Evolutionary conservation across 2,797 vertebrate species (phyloP), one percentile per base, ranked within the genome.

Genomic region (Gorsachius magnificus): DNA sequence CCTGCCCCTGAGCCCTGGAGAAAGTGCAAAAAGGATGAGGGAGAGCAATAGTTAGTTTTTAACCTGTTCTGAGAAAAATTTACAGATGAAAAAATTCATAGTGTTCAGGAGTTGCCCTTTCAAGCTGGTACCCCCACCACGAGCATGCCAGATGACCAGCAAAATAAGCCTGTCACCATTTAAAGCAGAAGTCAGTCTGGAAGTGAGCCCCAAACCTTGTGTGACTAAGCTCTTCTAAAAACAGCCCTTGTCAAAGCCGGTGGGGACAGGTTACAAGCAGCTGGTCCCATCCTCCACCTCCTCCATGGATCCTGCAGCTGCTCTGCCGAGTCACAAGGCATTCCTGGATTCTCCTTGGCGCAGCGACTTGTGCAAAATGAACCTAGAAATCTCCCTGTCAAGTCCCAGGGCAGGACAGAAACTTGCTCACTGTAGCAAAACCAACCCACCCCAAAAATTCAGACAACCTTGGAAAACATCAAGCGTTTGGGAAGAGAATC

Each of bases 321-420:
- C 43, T 79, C 43, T 11, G 11, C 75, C 56, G 38, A 60, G 58
- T 66, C 71, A 61, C 0, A 0, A 78, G 66, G 46, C 38, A 25
- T 29, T 71, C 35, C 38, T 13, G 3, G 17, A 38, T 25, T 17
- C 68, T 70, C 60, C 84, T 46, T 48, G 76, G 87, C 82, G 53
- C 53, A 54, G 57, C 5, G 2, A 51, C 69, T 48, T 0, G 0
- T 7, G 45, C 38, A 72, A 26, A 24, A 3, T 1, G 33, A 92
- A 66, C 63, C 43, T 53, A 38, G 31, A 85, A 70, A 77, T 13
- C 38, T 54, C 69, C 33, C 31, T 13, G 19, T 11, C 35, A 69
- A 20, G 72, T 33, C 29, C 68, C 10, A 46, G 35, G 22, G 18
- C 54, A 36, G 14, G 24, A 36, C 26, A 92, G 35, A 72, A 71